phyloP scores from a whole-genome alignment of 2,797 vertebrate genomes.

The Holocentrus rufus region DNA sequence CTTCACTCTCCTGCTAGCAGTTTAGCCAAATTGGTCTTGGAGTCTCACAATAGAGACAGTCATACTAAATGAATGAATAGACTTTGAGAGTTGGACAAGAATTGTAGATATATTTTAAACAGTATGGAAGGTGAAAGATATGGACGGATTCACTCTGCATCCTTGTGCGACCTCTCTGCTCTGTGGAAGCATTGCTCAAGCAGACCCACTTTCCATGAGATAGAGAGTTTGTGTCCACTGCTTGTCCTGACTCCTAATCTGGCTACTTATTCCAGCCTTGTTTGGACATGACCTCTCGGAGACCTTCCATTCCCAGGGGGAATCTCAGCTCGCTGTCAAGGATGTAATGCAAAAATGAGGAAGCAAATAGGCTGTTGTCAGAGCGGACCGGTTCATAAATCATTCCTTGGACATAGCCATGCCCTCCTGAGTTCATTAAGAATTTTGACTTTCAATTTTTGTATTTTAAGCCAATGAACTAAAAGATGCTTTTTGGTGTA shows the following conservation, averaged over 20 bases:
- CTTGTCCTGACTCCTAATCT: too few relatives aligned
- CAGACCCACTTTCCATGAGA: background rate
- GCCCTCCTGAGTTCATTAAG: constrained; percentile 16
- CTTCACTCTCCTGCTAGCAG: background rate
- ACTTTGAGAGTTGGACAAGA: constrained; percentile 2
- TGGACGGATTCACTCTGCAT: background rate
- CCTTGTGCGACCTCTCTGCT: constrained; percentile 21
- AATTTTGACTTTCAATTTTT: background rate
- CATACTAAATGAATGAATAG: background rate
- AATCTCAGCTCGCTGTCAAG: constrained; percentile 25
- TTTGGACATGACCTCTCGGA: constrained; percentile 16
- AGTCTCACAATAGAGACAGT: constrained; percentile 4
- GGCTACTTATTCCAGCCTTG: background rate
- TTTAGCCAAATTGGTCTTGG: constrained; percentile 11
- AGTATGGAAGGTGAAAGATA: background rate
- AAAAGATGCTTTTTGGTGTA: background rate
- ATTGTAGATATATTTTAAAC: background rate
- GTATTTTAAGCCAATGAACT: background rate
- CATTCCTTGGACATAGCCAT: background rate
- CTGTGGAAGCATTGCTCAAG: background rate
- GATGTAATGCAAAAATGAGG: constrained; percentile 15
- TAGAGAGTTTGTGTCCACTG: too few relatives aligned
- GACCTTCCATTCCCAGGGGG: constrained; percentile 10
- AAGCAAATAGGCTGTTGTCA: background rate
- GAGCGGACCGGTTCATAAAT: constrained; percentile 3